Base-by-base conservation (phyloP, 2,797 vertebrate species). In the Hafferia zeledoni region DNA sequence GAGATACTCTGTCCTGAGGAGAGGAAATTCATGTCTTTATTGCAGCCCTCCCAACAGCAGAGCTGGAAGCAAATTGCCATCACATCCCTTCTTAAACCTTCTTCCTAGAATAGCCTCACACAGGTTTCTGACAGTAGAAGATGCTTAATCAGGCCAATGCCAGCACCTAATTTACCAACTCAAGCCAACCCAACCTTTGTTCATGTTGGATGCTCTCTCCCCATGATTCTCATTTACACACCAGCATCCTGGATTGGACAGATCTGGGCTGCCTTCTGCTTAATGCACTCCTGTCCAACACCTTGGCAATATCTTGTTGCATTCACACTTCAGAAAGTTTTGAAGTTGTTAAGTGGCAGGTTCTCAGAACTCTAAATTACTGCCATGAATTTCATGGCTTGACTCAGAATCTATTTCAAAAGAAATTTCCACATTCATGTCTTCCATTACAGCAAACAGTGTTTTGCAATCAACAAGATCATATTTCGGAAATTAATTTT, bases 181-280 rank as follows among this genome's bases (percentile, higher is more conserved):
- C 28, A 53, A 35, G 10, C 8, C 65, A 78, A 37, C 27, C 27
- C 67, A 60, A 3, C 5, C 9, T 53, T 23, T 0, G 0, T 0
- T 60, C 43, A 37, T 19, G 46, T 9, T 28, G 63, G 59, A 39
- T 17, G 59, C 24, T 82, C 67, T 57, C 47, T 33, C 28, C 13
- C 5, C 0, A 0, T 13, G 24, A 37, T 14, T 39, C 55, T 37
- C 17, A 44, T 10, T 13, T 20, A 46, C 39, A 69, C 30, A 18
- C n/a, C 23, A 53, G 30, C 35, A 85, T 37, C 49, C 28, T 6
- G 17, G 11, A 24, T 0, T 11, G 17, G 13, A 46, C 41, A 52
- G 17, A 46, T 12, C 69, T 33, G 28, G 19, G 33, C 22, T 65
- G n/a, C 39, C 46, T 84, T 46, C 84, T 68, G 56, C 37, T 59